Evolutionary conservation across 2,113 vertebrate genomes (phyloP), one percentile per base, ranked within the genome.

Genomic region (Hirundichthys speculiger): DNA sequence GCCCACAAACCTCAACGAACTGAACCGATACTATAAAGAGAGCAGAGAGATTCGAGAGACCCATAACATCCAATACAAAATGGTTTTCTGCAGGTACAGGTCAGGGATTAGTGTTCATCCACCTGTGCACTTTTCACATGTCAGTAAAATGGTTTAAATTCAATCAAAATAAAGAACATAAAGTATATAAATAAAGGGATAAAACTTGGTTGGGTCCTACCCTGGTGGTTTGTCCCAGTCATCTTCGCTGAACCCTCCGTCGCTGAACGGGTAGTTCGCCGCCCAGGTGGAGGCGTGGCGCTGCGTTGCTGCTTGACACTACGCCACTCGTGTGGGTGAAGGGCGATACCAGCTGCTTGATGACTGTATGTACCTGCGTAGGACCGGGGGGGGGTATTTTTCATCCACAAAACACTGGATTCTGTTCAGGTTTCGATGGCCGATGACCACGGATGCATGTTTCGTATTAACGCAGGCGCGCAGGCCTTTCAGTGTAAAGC

Each of bases 171-270:
- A n/a, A n/a, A n/a, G n/a, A n/a, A n/a, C n/a, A n/a, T n/a, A n/a
- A n/a, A n/a, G n/a, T n/a, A n/a, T n/a, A n/a, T n/a, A n/a, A n/a
- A n/a, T n/a, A n/a, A n/a, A n/a, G n/a, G n/a, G n/a, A n/a, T n/a
- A n/a, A n/a, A n/a, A n/a, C n/a, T n/a, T n/a, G 7, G 13, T 24
- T 30, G 2, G 88, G 27, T 43, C 60, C 50, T 89, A 98, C 97
- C 96, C 95, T 14, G 90, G 62, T 5, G 95, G 91, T 50, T 95
- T 96, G 73, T 96, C 96, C 96, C 96, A 98, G 59, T 97, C 96
- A 0, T 98, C 96, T 55, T 98, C 95, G 2, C 88, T 95, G 89
- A 96, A 98, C 62, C 93, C 94, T 42, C 94, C 94, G 0, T 96
- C 93, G 27, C 91, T 91, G 18, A 94, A 96, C 1, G 94, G 92